phyloP scores from a whole-genome alignment of 2,797 vertebrate genomes.

The Diplodus puntazzo region DNA sequence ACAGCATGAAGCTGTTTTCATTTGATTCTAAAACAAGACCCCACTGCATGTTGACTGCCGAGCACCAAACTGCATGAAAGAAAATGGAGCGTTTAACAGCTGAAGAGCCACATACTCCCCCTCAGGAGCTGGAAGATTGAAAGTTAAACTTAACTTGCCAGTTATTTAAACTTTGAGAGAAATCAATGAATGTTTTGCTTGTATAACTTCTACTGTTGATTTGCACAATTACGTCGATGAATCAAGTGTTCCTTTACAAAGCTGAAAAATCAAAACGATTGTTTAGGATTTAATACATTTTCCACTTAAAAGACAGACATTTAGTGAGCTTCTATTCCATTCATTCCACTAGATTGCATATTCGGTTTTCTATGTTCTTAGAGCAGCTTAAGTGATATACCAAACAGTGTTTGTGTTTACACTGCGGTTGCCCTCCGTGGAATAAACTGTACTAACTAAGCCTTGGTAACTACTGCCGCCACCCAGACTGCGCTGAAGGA shows the following conservation, averaged over 20 bases:
- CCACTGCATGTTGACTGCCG: background rate
- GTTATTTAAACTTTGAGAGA: no score
- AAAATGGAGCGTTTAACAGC: background rate
- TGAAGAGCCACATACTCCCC: background rate
- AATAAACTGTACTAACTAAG: conserved; percentile 26
- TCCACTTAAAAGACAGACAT: background rate
- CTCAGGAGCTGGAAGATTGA: background rate
- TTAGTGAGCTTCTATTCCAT: background rate
- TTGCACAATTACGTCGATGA: background rate
- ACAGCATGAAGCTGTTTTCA: background rate
- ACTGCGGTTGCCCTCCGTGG: background rate
- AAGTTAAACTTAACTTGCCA: background rate
- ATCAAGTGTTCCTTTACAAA: background rate
- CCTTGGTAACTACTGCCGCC: conserved; percentile 7
- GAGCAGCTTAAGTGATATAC: background rate
- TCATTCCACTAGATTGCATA: background rate
- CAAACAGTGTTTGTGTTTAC: background rate
- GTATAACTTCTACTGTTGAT: no score
- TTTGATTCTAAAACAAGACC: background rate
- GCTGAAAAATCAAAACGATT: background rate
- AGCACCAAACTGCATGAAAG: background rate
- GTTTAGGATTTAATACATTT: background rate
- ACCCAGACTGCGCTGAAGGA: conserved; percentile 41
- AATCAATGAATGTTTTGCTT: no score
- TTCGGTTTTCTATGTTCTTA: background rate